These are phyloP conservation scores for Muscicapa adusta DNA, from an alignment of 2,113 vertebrate species.

Conservation along the genomic window DNA sequence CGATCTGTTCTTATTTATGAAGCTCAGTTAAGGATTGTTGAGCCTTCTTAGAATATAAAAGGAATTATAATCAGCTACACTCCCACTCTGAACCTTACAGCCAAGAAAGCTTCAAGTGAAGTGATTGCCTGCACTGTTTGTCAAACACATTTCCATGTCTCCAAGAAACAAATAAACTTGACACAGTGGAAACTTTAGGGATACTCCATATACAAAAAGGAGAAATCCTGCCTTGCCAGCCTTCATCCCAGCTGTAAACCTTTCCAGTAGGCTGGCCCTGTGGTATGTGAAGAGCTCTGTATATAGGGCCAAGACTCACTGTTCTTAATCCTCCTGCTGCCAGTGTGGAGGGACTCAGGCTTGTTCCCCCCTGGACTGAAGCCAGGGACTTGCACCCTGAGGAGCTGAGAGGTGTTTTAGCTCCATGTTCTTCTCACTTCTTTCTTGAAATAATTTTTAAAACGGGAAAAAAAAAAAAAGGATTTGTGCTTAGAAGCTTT, in stretches of 20 bases:
- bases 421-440: not conserved
- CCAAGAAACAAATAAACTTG: constrained; percentile 23
- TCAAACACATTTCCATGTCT: not conserved
- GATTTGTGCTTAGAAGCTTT: not conserved
- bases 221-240: not conserved
- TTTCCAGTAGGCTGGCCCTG: not conserved
- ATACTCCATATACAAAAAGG: not conserved
- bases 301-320: not conserved
- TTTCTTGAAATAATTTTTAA: not conserved
- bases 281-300: not conserved
- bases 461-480: not conserved
- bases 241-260: not conserved
- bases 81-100: not conserved
- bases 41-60: not conserved
- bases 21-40: not conserved
- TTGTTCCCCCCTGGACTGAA: not conserved
- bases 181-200: not conserved
- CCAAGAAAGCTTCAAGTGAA: not conserved
- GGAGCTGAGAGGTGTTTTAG: not conserved
- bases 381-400: not conserved
- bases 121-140: not conserved
- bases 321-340: constrained; percentile 12
- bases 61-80: not conserved
- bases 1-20: not conserved
- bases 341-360: not conserved